Evolutionary conservation across 2,888 invertebrate species (phyloP).

Genomic region (Lepidonotus clava): DNA sequence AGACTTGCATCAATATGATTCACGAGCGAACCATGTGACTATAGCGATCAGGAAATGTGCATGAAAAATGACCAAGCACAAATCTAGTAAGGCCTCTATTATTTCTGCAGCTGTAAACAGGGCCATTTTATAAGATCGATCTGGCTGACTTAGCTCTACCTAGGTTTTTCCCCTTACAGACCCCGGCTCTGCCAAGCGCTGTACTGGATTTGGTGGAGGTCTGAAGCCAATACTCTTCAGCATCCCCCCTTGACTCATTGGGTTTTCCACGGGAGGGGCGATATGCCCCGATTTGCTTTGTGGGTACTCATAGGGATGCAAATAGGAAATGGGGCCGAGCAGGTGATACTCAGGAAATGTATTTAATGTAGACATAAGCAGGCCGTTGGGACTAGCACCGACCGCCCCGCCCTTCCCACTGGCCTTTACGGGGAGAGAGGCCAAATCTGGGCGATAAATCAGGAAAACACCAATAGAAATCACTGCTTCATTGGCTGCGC

Average conservation of each 20-base stretch:
- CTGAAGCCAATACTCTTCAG: too few species aligned
- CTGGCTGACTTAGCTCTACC: background rate
- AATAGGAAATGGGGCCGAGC: background rate
- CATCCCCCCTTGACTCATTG: background rate
- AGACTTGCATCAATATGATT: too few species aligned
- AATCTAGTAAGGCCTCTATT: background rate
- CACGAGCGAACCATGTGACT: background rate
- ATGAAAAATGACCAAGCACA: background rate
- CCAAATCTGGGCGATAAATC: constrained; percentile 17
- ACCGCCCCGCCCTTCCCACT: background rate
- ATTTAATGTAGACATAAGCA: constrained; percentile 1
- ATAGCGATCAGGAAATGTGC: background rate
- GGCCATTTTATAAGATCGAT: background rate
- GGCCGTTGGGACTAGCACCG: background rate
- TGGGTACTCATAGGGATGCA: background rate
- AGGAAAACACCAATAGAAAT: constrained; percentile 22
- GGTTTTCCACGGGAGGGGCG: background rate
- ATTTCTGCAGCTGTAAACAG: background rate
- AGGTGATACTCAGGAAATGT: constrained; percentile 13
- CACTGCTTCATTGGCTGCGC: background rate
- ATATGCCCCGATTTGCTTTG: background rate
- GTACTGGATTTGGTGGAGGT: background rate
- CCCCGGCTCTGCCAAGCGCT: background rate
- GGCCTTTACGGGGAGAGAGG: background rate
- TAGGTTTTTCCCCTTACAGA: background rate